These are phyloP conservation scores for Sussaba pulchella DNA, from an alignment of 2,888 invertebrate species.

Conservation along the genomic window DNA sequence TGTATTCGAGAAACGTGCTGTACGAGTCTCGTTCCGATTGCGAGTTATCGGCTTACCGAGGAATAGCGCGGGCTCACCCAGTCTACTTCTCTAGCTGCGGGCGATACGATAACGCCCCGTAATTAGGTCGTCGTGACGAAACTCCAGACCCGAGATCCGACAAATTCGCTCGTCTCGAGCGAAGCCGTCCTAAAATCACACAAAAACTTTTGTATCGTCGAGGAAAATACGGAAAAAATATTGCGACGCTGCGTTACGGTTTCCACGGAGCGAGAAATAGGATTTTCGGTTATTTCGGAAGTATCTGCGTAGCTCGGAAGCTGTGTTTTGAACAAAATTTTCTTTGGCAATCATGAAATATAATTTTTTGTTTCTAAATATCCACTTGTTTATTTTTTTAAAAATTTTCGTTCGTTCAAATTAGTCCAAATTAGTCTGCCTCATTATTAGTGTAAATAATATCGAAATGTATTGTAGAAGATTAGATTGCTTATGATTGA, in stretches of 20 bases:
- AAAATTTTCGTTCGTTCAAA: too few relatives aligned
- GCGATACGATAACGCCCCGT: slow-evolving; percentile 58
- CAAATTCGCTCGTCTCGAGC: background rate
- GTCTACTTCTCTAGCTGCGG: slow-evolving; percentile 42
- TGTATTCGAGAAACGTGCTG: slow-evolving; percentile 27
- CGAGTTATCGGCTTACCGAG: slow-evolving; percentile 55
- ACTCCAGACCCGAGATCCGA: background rate
- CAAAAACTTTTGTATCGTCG: background rate
- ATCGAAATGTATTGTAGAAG: too few relatives aligned
- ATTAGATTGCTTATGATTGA: too few relatives aligned
- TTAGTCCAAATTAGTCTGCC: too few relatives aligned
- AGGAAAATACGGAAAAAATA: slow-evolving; percentile 11
- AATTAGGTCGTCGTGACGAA: slow-evolving; percentile 63
- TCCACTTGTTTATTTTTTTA: too few relatives aligned
- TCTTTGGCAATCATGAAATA: background rate
- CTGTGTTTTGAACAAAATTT: background rate
- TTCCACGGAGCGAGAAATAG: background rate
- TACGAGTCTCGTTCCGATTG: slow-evolving; percentile 54
- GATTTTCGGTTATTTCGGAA: slow-evolving; percentile 1
- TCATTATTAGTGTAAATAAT: too few relatives aligned
- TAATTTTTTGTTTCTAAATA: too few relatives aligned
- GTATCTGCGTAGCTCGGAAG: background rate
- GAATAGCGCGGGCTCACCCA: background rate
- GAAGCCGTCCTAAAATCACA: slow-evolving; percentile 31
- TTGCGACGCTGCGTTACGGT: background rate